A percentile compares a stretch with the other conserved stretches of the same genome.
Conservation (phyloP, 2,797 vertebrate species). For the Trachops cirrhosus region DNA sequence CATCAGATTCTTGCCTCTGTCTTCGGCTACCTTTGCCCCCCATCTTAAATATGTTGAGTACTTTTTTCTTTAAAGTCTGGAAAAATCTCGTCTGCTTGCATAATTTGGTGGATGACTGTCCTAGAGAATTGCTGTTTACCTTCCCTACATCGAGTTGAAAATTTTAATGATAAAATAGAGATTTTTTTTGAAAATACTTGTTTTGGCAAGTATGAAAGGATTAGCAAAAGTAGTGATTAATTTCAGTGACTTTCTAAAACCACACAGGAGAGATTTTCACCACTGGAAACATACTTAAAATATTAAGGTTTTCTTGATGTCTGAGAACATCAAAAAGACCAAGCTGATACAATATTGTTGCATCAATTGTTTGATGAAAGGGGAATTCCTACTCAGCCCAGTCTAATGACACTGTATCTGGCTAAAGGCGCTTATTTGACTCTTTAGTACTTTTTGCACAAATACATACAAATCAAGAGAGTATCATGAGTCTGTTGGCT, state of each 20-base stretch:
- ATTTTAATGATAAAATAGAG: slow-evolving; percentile 36
- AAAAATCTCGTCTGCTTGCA: slow-evolving; percentile 10
- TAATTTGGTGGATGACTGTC: not conserved
- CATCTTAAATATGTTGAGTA: not conserved
- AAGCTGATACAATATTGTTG: not conserved
- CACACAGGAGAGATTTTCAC: not conserved
- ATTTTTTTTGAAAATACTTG: slow-evolving; percentile 28
- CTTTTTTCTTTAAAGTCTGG: not conserved
- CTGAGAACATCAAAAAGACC: not conserved
- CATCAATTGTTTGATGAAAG: not conserved
- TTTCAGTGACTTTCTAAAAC: slow-evolving; percentile 23
- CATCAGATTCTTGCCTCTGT: not conserved
- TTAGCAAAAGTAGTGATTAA: not conserved
- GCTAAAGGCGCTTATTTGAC: not conserved
- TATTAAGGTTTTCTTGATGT: not conserved
- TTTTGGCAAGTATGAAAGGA: not conserved
- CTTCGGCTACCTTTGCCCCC: not conserved
- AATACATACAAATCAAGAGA: not conserved
- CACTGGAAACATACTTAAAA: slow-evolving; percentile 4
- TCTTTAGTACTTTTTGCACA: not conserved
- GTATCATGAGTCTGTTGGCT: not conserved
- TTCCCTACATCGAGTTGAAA: not conserved
- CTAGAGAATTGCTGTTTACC: not conserved
- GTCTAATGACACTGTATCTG: not conserved
- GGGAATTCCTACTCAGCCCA: not conserved